phyloP scores from a whole-genome alignment of 2,888 invertebrate species.

The Pocota personata region DNA sequence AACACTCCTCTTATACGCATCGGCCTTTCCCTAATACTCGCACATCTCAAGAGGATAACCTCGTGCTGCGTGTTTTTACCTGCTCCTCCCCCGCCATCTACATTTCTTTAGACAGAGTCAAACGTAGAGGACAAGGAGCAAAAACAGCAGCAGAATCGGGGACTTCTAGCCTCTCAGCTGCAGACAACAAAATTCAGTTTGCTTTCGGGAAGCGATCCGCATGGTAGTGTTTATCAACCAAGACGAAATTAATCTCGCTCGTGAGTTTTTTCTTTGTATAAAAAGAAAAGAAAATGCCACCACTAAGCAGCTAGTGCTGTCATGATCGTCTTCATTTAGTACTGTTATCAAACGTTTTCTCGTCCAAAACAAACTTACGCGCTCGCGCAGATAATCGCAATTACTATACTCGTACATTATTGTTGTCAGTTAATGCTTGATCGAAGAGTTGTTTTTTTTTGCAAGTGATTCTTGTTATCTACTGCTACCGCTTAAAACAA shows the following conservation, averaged over 20 bases:
- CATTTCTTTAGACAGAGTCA: not conserved
- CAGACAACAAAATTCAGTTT: conserved; percentile 60
- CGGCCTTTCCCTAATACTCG: conserved; percentile 28
- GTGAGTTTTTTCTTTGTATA: conserved; percentile 12
- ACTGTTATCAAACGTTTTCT: conserved; percentile 68
- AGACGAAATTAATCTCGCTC: not conserved
- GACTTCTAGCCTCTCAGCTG: conserved; percentile 63
- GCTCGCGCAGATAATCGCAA: conserved; percentile 27
- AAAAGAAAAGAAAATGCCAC: conserved; percentile 34
- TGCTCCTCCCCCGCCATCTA: conserved; percentile 52
- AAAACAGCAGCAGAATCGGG: conserved; percentile 45
- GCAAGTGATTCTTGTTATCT: conserved; percentile 32
- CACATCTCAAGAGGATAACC: conserved; percentile 60
- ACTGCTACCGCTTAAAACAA: not conserved
- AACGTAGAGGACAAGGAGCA: conserved; percentile 41
- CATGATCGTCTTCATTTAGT: conserved; percentile 50
- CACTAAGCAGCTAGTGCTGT: conserved; percentile 21
- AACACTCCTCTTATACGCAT: conserved; percentile 1
- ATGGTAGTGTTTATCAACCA: conserved; percentile 34
- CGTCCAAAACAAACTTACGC: conserved; percentile 44
- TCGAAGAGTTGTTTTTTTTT: conserved; percentile 17
- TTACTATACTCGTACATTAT: conserved; percentile 8
- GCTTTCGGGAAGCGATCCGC: conserved; percentile 54
- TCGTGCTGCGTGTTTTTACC: conserved; percentile 39
- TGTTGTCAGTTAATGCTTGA: conserved; percentile 48